Conservation (phyloP, 2,797 vertebrate species). For the Amblyraja radiata region DNA sequence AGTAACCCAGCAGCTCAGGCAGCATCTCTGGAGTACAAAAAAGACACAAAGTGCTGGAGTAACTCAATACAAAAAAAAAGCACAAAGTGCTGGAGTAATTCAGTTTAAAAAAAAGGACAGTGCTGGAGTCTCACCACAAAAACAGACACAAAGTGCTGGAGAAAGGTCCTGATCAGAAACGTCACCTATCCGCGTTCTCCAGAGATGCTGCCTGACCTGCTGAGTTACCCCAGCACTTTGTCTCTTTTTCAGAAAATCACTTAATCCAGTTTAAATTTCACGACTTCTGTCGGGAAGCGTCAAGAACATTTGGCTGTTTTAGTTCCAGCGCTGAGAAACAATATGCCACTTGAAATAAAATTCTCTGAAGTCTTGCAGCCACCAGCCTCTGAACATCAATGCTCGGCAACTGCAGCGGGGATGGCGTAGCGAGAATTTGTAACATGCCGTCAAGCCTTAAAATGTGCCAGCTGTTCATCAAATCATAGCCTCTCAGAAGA, state of each 20-base stretch:
- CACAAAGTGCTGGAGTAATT: too few species aligned
- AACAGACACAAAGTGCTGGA: too few species aligned
- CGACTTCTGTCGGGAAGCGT: constrained; percentile 44
- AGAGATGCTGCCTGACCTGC: too few species aligned
- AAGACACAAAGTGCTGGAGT: too few species aligned
- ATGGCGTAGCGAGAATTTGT: constrained; percentile 59
- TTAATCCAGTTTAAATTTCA: constrained; percentile 38
- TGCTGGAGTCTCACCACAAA: too few species aligned
- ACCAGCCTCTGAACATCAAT: constrained; percentile 55
- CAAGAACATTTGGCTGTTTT: constrained; percentile 55
- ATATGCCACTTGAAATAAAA: constrained; percentile 45
- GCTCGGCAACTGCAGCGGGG: constrained; percentile 51
- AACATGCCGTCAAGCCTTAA: constrained; percentile 56
- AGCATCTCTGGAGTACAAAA: too few species aligned
- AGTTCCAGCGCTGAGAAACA: constrained; percentile 48
- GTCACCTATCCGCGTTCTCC: too few species aligned
- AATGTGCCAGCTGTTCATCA: constrained; percentile 59
- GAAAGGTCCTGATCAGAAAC: too few species aligned
- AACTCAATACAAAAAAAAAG: too few species aligned
- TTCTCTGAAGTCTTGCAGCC: constrained; percentile 47
- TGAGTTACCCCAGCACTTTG: too few species aligned
- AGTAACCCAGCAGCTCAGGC: too few species aligned
- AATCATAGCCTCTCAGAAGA: constrained; percentile 48
- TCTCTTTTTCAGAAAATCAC: background rate
- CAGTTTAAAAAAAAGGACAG: too few species aligned